A percentile compares a stretch with the other conserved stretches of the same genome.
phyloP scores from a whole-genome alignment of 2,888 invertebrate genomes.

The Chalcis sispes region DNA sequence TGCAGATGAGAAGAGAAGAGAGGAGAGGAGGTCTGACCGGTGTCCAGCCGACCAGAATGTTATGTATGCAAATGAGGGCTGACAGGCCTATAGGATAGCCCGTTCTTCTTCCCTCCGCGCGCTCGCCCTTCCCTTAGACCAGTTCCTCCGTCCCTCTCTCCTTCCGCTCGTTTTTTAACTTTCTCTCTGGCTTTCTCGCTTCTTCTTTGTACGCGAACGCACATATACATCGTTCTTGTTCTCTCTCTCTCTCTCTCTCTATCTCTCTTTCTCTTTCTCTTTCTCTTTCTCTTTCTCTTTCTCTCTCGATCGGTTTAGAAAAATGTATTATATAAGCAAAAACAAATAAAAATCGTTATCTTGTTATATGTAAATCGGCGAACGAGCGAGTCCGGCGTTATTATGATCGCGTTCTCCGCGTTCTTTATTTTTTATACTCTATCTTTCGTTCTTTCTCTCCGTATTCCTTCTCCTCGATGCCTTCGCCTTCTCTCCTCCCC shows the following conservation, averaged over 20 bases:
- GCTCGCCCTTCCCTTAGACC: conserved; percentile 60
- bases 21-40: conserved; percentile 71
- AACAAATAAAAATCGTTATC: conserved; percentile 70
- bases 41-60: conserved; percentile 76
- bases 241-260: not conserved
- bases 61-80: conserved; percentile 76
- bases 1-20: conserved; percentile 49
- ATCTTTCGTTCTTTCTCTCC: conserved; percentile 22
- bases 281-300: not conserved
- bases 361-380: conserved; percentile 73
- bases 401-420: conserved; percentile 60
- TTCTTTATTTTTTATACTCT: conserved; percentile 53
- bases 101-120: conserved; percentile 59
- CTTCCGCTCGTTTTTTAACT: conserved; percentile 49
- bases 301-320: conserved; percentile 65
- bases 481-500: too few species aligned
- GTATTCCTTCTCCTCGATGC: not conserved
- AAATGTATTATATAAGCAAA: conserved; percentile 70
- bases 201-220: conserved; percentile 39
- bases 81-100: conserved; percentile 71
- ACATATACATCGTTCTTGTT: conserved; percentile 19
- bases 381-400: conserved; percentile 45
- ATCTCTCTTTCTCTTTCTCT: not conserved
- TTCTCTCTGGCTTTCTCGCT: conserved; percentile 51
- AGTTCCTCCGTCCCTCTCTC: conserved; percentile 55